Conservation (phyloP, 2,113 vertebrate genomes). For the Empidonax traillii region DNA sequence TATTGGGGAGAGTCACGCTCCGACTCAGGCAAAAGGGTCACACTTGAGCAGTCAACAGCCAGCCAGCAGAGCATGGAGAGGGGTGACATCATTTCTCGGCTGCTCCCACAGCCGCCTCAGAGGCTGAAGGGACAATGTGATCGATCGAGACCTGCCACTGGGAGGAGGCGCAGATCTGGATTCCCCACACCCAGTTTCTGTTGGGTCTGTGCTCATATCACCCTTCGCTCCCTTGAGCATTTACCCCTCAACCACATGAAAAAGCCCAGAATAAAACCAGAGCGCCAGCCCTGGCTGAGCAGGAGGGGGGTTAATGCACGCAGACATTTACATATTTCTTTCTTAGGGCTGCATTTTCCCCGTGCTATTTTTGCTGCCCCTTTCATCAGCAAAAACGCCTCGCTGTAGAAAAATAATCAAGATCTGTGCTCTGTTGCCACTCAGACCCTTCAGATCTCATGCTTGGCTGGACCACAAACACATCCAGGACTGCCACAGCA, state of each 20-base stretch:
- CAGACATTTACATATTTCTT: constrained; percentile 45
- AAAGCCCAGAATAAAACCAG: background rate
- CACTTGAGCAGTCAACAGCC: background rate
- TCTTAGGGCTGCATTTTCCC: background rate
- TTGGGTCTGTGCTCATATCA: background rate
- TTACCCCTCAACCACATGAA: background rate
- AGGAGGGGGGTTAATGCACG: background rate
- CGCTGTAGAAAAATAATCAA: background rate
- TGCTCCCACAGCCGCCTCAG: background rate
- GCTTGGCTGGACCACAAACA: rapidly evolving
- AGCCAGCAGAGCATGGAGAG: background rate
- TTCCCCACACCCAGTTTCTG: background rate
- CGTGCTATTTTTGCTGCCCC: background rate
- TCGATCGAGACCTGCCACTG: rapidly evolving
- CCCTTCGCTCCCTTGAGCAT: background rate
- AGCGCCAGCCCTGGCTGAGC: background rate
- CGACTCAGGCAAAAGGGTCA: rapidly evolving
- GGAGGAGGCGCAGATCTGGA: rapidly evolving
- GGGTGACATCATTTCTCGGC: background rate
- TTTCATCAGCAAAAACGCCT: background rate
- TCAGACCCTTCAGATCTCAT: background rate
- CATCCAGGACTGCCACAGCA: background rate
- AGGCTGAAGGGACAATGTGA: background rate
- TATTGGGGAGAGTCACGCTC: background rate
- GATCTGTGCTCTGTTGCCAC: background rate